Conservation (phyloP, 2,113 vertebrate species). For the Perca flavescens region DNA sequence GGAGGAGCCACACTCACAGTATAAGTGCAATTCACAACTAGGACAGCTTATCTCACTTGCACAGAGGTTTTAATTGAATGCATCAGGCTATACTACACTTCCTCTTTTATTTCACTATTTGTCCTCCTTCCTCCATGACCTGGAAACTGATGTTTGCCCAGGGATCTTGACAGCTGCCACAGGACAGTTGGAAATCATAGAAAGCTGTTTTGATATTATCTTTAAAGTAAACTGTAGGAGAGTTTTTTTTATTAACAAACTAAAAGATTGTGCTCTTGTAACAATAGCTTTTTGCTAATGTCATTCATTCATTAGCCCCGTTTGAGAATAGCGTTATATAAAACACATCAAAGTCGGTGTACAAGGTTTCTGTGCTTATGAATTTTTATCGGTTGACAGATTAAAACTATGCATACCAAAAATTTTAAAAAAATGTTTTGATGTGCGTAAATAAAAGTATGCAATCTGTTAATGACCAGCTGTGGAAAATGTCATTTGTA, state of each 20-base stretch:
- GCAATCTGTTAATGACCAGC: background rate
- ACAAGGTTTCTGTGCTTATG: too few species aligned
- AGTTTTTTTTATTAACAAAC: too few species aligned
- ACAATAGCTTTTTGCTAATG: too few species aligned
- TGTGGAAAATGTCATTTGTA: conserved; percentile 2
- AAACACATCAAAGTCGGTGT: too few species aligned
- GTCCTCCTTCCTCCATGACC: background rate
- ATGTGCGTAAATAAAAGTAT: background rate
- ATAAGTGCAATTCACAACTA: background rate
- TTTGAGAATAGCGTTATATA: too few species aligned
- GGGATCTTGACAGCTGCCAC: background rate
- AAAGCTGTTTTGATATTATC: conserved; percentile 3
- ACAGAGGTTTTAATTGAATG: background rate
- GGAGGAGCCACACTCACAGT: conserved; percentile 16
- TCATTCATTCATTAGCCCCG: too few species aligned
- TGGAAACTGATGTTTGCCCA: background rate
- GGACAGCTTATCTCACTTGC: conserved; percentile 3
- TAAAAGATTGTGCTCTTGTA: too few species aligned
- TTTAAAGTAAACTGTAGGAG: background rate
- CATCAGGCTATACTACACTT: background rate
- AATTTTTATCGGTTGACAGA: too few species aligned
- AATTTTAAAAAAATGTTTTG: too few species aligned
- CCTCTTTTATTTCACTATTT: background rate
- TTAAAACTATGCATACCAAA: too few species aligned
- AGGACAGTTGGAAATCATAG: background rate